These are phyloP conservation scores for Apotomis capreana DNA, from an alignment of 2,888 invertebrate species.

Conservation along the genomic window DNA sequence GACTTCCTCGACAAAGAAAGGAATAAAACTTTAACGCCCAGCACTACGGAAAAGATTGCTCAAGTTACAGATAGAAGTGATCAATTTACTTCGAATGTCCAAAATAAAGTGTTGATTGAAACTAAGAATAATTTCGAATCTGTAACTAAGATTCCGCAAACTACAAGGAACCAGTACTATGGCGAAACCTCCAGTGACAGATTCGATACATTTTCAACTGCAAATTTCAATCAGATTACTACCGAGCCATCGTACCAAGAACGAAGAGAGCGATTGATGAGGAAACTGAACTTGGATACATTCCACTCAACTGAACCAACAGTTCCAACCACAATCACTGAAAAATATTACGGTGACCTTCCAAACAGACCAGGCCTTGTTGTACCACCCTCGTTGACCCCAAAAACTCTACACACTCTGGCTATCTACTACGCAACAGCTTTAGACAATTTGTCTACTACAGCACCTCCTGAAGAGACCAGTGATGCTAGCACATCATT, in stretches of 20 bases:
- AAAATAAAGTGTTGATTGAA: slow-evolving; percentile 57
- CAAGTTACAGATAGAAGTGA: slow-evolving; percentile 62
- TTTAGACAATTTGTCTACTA: slow-evolving; percentile 82
- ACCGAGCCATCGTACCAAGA: slow-evolving; percentile 82
- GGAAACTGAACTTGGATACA: slow-evolving; percentile 84
- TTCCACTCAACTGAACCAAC: slow-evolving; percentile 75
- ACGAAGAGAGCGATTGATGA: slow-evolving; percentile 87
- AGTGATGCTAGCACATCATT: slow-evolving; percentile 62
- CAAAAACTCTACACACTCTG: slow-evolving; percentile 89
- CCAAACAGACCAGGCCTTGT: slow-evolving; percentile 84
- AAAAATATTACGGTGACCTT: slow-evolving; percentile 74
- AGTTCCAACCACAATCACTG: slow-evolving; percentile 69
- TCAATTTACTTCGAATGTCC: slow-evolving; percentile 46
- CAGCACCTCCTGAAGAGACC: slow-evolving; percentile 64
- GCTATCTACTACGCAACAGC: slow-evolving; percentile 91
- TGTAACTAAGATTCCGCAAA: slow-evolving; percentile 72
- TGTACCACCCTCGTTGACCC: slow-evolving; percentile 89
- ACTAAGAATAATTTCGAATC: slow-evolving; percentile 69
- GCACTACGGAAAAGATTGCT: slow-evolving; percentile 59
- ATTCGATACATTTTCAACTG: slow-evolving; percentile 59
- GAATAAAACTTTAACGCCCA: slow-evolving; percentile 61
- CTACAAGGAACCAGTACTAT: slow-evolving; percentile 56
- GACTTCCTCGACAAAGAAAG: slow-evolving; percentile 71
- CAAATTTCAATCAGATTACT: slow-evolving; percentile 56
- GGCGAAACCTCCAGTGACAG: slow-evolving; percentile 63